Conservation (phyloP, 2,888 invertebrate species). For the Opisthograptis luteolata region DNA sequence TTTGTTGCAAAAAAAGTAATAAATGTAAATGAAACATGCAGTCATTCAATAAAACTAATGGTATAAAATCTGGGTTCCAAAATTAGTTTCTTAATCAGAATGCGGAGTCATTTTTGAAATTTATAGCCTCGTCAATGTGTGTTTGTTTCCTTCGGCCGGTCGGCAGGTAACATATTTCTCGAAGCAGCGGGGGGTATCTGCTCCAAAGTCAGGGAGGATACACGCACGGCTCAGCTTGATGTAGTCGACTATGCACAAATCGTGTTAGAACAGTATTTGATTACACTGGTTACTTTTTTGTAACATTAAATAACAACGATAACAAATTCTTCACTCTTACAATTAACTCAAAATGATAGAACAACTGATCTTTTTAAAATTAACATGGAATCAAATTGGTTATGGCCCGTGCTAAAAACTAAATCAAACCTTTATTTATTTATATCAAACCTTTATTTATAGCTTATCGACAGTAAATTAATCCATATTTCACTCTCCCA, state of each 20-base stretch:
- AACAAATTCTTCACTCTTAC: too few relatives aligned
- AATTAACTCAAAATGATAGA: too few relatives aligned
- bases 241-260: slow-evolving; percentile 1
- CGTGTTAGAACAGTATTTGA: background rate
- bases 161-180: slow-evolving; percentile 75
- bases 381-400: too few relatives aligned
- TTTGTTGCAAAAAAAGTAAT: background rate
- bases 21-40: background rate
- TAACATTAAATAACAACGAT: too few relatives aligned
- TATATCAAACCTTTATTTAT: too few relatives aligned
- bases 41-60: slow-evolving; percentile 46
- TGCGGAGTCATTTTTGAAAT: slow-evolving; percentile 69
- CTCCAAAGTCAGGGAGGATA: slow-evolving; percentile 45
- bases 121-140: slow-evolving; percentile 72
- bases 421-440: too few relatives aligned
- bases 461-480: slow-evolving; percentile 16
- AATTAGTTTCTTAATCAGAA: slow-evolving; percentile 77
- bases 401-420: too few relatives aligned
- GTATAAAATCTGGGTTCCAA: slow-evolving; percentile 51
- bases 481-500: slow-evolving; percentile 19
- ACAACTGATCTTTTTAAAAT: too few relatives aligned
- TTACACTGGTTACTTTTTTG: background rate
- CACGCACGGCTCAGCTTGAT: slow-evolving; percentile 23
- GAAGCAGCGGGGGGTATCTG: slow-evolving; percentile 74
- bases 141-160: slow-evolving; percentile 71